Evolutionary conservation across 2,888 invertebrate genomes (phyloP).

Genomic region (Pherbina coryleti): DNA sequence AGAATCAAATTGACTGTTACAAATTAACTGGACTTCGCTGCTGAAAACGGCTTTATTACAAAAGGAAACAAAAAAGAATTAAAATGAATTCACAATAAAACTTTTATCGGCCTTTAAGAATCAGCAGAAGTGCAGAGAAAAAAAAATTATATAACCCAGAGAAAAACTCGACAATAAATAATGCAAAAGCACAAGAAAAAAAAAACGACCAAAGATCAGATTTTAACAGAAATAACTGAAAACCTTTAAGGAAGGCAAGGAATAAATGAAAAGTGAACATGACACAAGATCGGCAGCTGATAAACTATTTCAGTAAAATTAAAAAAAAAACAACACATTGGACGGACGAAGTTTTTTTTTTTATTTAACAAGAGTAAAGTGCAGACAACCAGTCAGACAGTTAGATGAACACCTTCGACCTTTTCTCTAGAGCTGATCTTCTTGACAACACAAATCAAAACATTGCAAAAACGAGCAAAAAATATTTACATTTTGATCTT

Average conservation of each 20-base stretch:
- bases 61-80: too few relatives aligned
- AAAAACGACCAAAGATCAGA: slow-evolving; percentile 23
- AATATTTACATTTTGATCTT: slow-evolving; percentile 26
- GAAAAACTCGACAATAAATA: slow-evolving; percentile 34
- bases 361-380: background rate
- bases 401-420: slow-evolving; percentile 49
- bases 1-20: background rate
- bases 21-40: background rate
- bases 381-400: slow-evolving; percentile 9
- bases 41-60: too few relatives aligned
- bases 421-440: slow-evolving; percentile 44
- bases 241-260: slow-evolving; percentile 35
- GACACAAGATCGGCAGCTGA: slow-evolving; percentile 54
- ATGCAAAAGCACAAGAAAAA: slow-evolving; percentile 30
- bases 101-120: slow-evolving; percentile 18
- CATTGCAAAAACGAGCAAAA: slow-evolving; percentile 4
- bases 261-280: slow-evolving; percentile 56
- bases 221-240: slow-evolving; percentile 32
- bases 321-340: slow-evolving; percentile 39
- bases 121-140: background rate
- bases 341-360: slow-evolving; percentile 22
- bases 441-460: background rate
- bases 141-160: slow-evolving; percentile 35
- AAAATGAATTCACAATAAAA: slow-evolving; percentile 18
- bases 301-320: slow-evolving; percentile 44